Evolutionary conservation across 2,113 vertebrate species (phyloP), one percentile per base, ranked within the genome.

Genomic region (Gorsachius goisagi): DNA sequence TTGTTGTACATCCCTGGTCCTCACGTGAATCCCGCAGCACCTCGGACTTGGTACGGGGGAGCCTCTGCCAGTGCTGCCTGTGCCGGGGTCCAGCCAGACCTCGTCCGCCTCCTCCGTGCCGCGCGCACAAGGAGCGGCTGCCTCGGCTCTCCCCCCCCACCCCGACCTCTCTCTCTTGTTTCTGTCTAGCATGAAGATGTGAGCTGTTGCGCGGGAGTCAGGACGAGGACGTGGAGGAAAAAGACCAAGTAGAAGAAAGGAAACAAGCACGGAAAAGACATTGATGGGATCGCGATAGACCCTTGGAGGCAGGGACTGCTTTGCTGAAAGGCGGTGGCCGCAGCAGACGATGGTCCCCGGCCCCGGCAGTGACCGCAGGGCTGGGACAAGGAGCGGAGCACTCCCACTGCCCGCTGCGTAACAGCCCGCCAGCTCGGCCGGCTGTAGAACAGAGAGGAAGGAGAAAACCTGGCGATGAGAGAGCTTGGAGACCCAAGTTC

Each of bases 251-350:
- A 47, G 53, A 80, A 79, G 66, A 62, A 56, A 37, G 66, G 69
- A 58, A 67, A 55, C 3, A 2, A 41, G 41, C 35, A 2, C 1
- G 11, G 83, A 37, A 20, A 67, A 85, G 15, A 39, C 58, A 66
- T 7, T 0, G 0, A 3, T 35, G 62, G 56, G 58, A 30, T 56
- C 11, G 22, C 0, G 0, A 13, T 20, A 24, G 44, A 16, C 37
- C 35, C 23, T 52, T 12, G 20, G 76, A 66, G 21, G 22, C 2
- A 1, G 52, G 30, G 16, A 3, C 69, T 35, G 41, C 47, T 33
- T 11, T 63, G 59, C n/a, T 13, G 60, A 30, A 32, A 15, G 63
- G 58, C 19, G 50, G 0, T 80, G 85, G n/a, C 15, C 49, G 49
- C 49, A 35, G 53, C 7, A 5, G 33, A 1, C 0, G 0, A 5